Base-by-base conservation (phyloP, 2,888 invertebrate species). In the Catocala fraxini region DNA sequence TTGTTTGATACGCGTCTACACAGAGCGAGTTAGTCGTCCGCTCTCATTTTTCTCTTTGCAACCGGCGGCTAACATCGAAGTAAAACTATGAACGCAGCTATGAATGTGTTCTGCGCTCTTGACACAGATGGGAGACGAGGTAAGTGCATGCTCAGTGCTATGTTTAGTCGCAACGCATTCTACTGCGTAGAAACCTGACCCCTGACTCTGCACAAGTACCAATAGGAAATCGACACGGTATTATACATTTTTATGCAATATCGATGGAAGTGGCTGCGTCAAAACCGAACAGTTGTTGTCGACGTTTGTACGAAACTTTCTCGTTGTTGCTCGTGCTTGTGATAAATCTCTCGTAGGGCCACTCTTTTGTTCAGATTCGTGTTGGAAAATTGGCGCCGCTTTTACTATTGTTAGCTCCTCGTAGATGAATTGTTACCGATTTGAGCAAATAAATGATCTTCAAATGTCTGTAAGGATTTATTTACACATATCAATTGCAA, bases 271-370 rank as follows among this genome's bases (percentile, higher is more conserved):
- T 68, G 64, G 63, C 46, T 48, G 49, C 60, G 60, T 75, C 66
- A 62, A 61, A 71, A 66, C 65, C 62, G 56, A 74, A 75, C 76
- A 75, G 77, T 79, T 83, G 80, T 66, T 74, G 64, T 58, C 70
- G 78, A 74, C 77, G 54, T 69, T 73, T 73, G 64, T 63, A 65
- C 65, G 59, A 64, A 82, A 83, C 79, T 81, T 82, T 79, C 64
- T 67, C 71, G 75, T 80, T 79, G 80, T 82, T 78, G 71, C 75
- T 80, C 74, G 15, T 68, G 72, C 65, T 72, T 67, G 79, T 81
- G 84, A 87, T 85, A 86, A 85, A 87, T 84, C 75, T 82, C 71
- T 75, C 60, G 78, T 65, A 52, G 63, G 68, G 53, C 43, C 33
- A 59, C 59, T 77, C 72, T 78, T 79, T 86, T 85, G 85, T 82